A percentile compares a stretch with the other conserved stretches of the same genome.
These are phyloP conservation scores for Porites lutea DNA, from an alignment of 64 coral and sea anemone species.

Conservation along the genomic window DNA sequence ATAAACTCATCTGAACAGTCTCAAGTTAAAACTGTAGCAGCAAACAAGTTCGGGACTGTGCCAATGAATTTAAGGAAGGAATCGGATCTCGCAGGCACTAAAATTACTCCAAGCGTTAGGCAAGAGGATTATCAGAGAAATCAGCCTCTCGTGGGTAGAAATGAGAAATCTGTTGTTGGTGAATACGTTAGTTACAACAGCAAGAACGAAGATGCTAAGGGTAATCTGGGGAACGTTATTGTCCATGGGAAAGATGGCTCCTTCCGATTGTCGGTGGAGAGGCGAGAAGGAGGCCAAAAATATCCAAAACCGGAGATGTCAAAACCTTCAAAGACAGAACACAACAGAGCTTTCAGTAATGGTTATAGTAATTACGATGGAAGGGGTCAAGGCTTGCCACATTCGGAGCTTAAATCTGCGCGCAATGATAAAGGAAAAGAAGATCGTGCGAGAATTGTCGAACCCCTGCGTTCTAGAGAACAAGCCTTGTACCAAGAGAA, in stretches of 20 bases:
- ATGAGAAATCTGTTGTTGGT: constrained; percentile 87
- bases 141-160: constrained; percentile 47
- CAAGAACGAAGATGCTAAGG: constrained; percentile 69
- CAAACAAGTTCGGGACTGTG: not conserved
- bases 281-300: constrained; percentile 19
- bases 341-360: not conserved
- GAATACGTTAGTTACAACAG: constrained; percentile 82
- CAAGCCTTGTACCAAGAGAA: constrained; percentile 8
- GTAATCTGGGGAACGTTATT: constrained; percentile 11
- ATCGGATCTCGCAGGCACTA: not conserved
- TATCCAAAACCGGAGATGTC: constrained; percentile 3
- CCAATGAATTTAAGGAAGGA: constrained; percentile 7
- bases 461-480: constrained; percentile 4
- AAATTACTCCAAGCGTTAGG: not conserved
- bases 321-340: not conserved
- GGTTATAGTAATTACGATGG: constrained; percentile 24
- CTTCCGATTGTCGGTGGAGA: constrained; percentile 29
- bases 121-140: constrained; percentile 31
- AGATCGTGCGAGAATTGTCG: not conserved
- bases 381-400: not conserved
- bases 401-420: not conserved
- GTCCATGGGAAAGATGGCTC: constrained; percentile 16
- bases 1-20: not conserved
- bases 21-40: not conserved
- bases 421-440: not conserved